Evolutionary conservation across 2,888 invertebrate genomes (phyloP).

Genomic region (Tanypteryx hageni): DNA sequence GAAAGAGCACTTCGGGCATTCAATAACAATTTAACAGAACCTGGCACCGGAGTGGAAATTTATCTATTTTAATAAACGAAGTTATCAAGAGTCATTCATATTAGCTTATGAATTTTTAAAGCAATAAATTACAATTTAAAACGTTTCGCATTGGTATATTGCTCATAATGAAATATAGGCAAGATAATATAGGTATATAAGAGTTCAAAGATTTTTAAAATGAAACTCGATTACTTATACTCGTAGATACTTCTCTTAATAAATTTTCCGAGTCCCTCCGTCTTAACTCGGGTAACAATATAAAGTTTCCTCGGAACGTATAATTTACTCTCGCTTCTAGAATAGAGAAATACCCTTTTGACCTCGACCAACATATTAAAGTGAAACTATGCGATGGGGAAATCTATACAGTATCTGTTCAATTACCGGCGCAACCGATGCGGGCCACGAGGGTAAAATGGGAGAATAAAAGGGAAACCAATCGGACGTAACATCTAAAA

Average conservation of each 20-base stretch:
- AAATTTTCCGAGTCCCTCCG: not conserved
- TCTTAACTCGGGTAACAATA: not conserved
- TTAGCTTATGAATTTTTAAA: not conserved
- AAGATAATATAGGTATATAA: no score
- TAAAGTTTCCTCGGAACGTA: not conserved
- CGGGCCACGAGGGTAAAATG: not conserved
- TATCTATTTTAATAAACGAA: no score
- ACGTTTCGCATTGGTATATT: not conserved
- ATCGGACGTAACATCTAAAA: not conserved
- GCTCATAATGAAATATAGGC: not conserved
- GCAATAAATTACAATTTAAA: not conserved
- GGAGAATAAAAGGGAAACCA: not conserved
- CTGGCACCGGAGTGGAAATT: no score
- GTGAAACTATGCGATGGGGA: not conserved
- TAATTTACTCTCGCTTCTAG: not conserved
- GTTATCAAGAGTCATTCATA: not conserved
- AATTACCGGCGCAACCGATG: not conserved
- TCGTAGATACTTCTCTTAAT: not conserved
- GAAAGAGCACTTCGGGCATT: no score
- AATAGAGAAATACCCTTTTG: constrained; percentile 20
- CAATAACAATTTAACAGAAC: no score
- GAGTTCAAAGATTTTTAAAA: not conserved
- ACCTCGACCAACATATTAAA: constrained; percentile 1
- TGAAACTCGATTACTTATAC: not conserved
- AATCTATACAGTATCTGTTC: constrained; percentile 1